Evolutionary conservation across 2,113 vertebrate genomes (phyloP).

Genomic region (Eulemur macaco): DNA sequence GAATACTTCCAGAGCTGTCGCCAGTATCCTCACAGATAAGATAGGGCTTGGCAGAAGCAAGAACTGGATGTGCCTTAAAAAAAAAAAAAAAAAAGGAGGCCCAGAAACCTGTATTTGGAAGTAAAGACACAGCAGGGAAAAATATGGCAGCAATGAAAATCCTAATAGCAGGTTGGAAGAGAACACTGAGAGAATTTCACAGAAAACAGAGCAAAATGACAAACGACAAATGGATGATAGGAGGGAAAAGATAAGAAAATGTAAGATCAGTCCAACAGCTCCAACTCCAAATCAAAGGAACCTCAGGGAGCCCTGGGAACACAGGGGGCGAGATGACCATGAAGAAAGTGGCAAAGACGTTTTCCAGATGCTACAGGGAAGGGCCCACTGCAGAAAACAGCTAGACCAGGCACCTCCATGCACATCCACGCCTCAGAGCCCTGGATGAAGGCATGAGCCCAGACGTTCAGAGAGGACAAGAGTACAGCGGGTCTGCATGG

Average conservation of each 20-base stretch:
- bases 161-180: not conserved
- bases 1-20: not conserved
- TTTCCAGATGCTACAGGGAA: not conserved
- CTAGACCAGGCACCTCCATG: rapidly evolving
- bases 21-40: not conserved
- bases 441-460: not conserved
- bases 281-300: not conserved
- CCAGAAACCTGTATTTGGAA: not conserved
- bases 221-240: rapidly evolving
- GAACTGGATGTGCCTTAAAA: not conserved
- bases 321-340: not conserved
- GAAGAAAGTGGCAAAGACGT: too few species aligned
- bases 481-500: not conserved
- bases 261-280: not conserved
- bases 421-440: too few species aligned
- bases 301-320: not conserved
- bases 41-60: rapidly evolving
- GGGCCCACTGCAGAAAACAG: not conserved
- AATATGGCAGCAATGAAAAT: not conserved
- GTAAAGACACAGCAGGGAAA: not conserved
- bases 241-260: not conserved
- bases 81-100: not conserved
- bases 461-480: not conserved
- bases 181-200: not conserved
- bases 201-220: not conserved